Evolutionary conservation across 2,888 invertebrate genomes (phyloP), one percentile per base, ranked within the genome.

Genomic region (Tuta absoluta): DNA sequence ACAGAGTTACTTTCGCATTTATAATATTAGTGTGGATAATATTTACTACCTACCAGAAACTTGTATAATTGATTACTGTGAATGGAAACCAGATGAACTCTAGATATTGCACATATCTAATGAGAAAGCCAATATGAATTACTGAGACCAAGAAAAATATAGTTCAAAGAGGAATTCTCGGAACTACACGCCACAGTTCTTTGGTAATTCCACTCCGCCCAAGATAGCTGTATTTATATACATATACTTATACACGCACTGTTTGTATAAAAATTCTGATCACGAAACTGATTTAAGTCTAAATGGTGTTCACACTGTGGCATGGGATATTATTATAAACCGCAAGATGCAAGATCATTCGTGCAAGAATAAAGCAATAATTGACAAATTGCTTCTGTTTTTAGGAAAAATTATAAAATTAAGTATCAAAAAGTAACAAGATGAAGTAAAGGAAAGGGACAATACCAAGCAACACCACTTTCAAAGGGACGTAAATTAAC

Each of bases 211-310:
- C 58, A 58, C 37, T 37, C 58, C 58, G 7, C 21, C 58, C 14
- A 21, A 21, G 3, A 28, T 5, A 28, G 28, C 28, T 28, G n/a
- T n/a, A 28, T 5, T 5, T 28, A 28, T 28, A 28, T 10, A 33
- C 1, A 33, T 33, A 33, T 1, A 33, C n/a, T n/a, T n/a, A n/a
- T 12, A 17, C 21, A 37, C 19, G n/a, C 58, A 19, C 19, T 58
- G 28, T 14, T n/a, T 33, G 19, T 12, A 58, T 58, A 38, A 37
- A 5, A 37, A 58, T 17, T 19, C 58, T 38, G 38, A 17, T 37
- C 58, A 58, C 38, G 58, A 33, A 33, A 28, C 33, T 28, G 57
- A 57, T 57, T 57, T 14, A 57, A 57, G 1, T 33, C 57, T 57
- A 17, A 57, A 57, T 33, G n/a, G 57, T n/a, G n/a, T 57, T 23